These are phyloP conservation scores for Brachyistius frenatus DNA, from an alignment of 2,113 vertebrate genomes.

Conservation along the genomic window DNA sequence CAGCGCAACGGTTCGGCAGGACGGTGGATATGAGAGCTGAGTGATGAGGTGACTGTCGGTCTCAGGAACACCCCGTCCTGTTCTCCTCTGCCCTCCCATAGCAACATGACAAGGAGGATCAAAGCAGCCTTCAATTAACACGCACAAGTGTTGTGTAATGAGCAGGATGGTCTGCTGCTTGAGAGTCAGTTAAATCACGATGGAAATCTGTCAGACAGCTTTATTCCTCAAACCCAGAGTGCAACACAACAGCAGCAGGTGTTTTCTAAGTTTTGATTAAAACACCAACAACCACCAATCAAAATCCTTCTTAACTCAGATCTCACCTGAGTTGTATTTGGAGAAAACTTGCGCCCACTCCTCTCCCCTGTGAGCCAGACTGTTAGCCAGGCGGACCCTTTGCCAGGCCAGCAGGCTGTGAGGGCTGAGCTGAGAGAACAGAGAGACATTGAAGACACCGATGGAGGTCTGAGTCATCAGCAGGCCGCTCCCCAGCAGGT, in stretches of 20 bases:
- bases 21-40: not conserved
- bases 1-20: not conserved
- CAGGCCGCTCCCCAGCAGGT: conserved; percentile 90
- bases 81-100: conserved; percentile 50
- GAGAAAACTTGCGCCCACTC: conserved; percentile 89
- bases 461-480: conserved; percentile 93
- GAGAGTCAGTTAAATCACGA: conserved; percentile 23
- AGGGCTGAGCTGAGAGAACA: conserved; percentile 85
- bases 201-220: conserved; percentile 22
- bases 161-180: conserved; percentile 14
- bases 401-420: conserved; percentile 91
- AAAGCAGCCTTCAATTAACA: conserved; percentile 63
- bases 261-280: too few relatives aligned
- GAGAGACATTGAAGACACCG: conserved; percentile 86
- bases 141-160: conserved; percentile 19
- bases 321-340: conserved; percentile 88
- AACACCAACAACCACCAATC: too few relatives aligned
- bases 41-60: conserved; percentile 27
- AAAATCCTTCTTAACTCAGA: not conserved
- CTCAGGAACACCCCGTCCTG: conserved; percentile 59
- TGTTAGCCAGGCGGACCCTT: conserved; percentile 90
- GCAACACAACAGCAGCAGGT: not conserved
- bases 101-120: conserved; percentile 61
- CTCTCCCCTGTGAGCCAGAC: conserved; percentile 86
- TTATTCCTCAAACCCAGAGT: not conserved